phyloP scores from a whole-genome alignment of 2,797 vertebrate species.

The Platyrinchus mystaceus region DNA sequence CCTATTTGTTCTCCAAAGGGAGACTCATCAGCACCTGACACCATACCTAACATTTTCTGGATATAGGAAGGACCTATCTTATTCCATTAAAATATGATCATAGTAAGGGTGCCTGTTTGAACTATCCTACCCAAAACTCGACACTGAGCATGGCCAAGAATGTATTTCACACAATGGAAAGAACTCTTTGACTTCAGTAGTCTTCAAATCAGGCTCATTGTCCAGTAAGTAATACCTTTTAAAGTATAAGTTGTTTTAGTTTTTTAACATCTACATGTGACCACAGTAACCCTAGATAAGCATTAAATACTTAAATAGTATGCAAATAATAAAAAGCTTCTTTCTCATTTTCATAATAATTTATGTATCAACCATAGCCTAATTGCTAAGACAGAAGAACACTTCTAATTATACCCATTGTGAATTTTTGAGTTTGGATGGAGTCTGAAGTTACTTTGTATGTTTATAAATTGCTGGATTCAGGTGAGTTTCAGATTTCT shows the following conservation, averaged over 20 bases:
- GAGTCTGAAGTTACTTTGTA: conserved; percentile 4
- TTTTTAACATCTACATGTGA: neutral
- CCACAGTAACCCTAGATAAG: neutral
- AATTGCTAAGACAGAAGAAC: conserved; percentile 23
- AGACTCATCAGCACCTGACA: neutral
- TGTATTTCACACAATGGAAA: neutral
- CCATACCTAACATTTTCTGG: neutral
- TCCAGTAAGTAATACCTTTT: neutral
- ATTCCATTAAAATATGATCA: neutral
- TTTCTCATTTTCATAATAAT: conserved; percentile 4
- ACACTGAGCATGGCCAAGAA: neutral
- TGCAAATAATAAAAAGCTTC: neutral
- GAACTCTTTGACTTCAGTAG: neutral
- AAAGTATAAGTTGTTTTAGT: neutral
- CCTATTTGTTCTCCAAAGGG: neutral
- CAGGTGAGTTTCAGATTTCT: conserved; percentile 57
- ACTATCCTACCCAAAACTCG: neutral
- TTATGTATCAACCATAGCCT: conserved; percentile 6
- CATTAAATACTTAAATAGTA: neutral
- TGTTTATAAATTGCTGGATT: conserved; percentile 26
- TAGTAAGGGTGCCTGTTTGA: neutral
- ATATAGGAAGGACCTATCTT: neutral
- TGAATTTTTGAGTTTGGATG: conserved; percentile 16
- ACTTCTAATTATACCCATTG: conserved; percentile 41
- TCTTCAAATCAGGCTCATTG: neutral